Conservation (phyloP, 1,140 invertebrate species). For the Lepidostoma basale region DNA sequence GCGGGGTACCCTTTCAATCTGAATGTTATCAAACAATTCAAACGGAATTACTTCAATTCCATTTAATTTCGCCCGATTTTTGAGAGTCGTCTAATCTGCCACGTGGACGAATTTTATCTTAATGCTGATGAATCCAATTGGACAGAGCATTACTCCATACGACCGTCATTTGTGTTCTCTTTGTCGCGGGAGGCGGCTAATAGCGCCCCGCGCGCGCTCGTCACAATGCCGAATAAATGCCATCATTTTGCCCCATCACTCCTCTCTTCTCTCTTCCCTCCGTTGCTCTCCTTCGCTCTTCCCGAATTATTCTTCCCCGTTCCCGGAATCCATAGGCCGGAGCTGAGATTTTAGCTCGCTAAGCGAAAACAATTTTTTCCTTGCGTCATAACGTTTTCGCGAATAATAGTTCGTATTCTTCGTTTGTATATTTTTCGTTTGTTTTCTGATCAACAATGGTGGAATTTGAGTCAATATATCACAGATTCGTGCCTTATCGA, state of each 20-base stretch:
- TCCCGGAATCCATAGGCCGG: neutral
- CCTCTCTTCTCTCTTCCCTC: too few species aligned
- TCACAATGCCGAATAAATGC: constrained; percentile 42
- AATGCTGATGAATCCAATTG: constrained; percentile 40
- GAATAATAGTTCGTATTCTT: too few species aligned
- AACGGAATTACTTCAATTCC: constrained; percentile 21
- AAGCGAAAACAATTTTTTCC: constrained; percentile 8
- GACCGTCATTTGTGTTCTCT: constrained; percentile 40
- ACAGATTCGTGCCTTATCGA: too few species aligned
- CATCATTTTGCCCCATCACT: constrained; percentile 37
- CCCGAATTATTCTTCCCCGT: constrained; percentile 19
- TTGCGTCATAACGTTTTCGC: neutral
- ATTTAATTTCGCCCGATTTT: constrained; percentile 21
- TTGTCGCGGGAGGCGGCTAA: constrained; percentile 31
- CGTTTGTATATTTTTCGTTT: too few species aligned
- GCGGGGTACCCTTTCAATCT: constrained; percentile 2
- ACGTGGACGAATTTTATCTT: constrained; percentile 22
- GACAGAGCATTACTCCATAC: constrained; percentile 37
- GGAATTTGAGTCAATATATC: too few species aligned
- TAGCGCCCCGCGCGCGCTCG: constrained; percentile 19
- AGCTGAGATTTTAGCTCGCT: constrained; percentile 1
- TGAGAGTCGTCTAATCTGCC: constrained; percentile 19
- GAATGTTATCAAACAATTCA: constrained; percentile 16
- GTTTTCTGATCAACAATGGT: too few species aligned
- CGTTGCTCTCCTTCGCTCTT: too few species aligned